These are phyloP conservation scores for Astyanax mexicanus DNA, from an alignment of 2,797 vertebrate species.

Conservation along the genomic window DNA sequence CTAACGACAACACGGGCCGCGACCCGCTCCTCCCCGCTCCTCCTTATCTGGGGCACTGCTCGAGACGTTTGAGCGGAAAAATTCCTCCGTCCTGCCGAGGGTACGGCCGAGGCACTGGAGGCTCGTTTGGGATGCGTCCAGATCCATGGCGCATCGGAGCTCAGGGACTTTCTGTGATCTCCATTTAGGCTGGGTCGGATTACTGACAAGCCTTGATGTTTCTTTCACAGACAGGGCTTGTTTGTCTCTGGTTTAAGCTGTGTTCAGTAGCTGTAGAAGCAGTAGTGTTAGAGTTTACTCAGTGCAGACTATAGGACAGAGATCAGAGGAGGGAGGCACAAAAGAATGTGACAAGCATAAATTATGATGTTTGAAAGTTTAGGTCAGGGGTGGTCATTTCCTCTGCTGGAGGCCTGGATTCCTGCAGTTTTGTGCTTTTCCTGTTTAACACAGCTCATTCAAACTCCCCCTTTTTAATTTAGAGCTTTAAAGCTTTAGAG, in stretches of 20 bases:
- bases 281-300: background rate
- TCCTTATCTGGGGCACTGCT: slow-evolving; percentile 38
- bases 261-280: background rate
- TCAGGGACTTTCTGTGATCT: slow-evolving; percentile 39
- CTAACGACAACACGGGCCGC: slow-evolving; percentile 24
- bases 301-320: background rate
- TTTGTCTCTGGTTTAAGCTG: slow-evolving; percentile 16
- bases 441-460: no score
- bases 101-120: slow-evolving; percentile 12
- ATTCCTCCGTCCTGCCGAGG: slow-evolving; percentile 39
- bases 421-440: no score
- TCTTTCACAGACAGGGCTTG: slow-evolving; percentile 40
- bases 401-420: no score
- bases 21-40: slow-evolving; percentile 7
- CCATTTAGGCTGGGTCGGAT: slow-evolving; percentile 41
- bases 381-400: no score
- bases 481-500: no score
- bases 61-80: slow-evolving; percentile 44
- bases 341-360: background rate
- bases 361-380: no score
- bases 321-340: background rate
- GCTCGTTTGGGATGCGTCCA: slow-evolving; percentile 45
- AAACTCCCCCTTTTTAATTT: no score
- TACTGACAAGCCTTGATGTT: slow-evolving; percentile 36
- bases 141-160: slow-evolving; percentile 30